phyloP scores from a whole-genome alignment of 2,797 vertebrate species.

The Mormyrops boulengeri region DNA sequence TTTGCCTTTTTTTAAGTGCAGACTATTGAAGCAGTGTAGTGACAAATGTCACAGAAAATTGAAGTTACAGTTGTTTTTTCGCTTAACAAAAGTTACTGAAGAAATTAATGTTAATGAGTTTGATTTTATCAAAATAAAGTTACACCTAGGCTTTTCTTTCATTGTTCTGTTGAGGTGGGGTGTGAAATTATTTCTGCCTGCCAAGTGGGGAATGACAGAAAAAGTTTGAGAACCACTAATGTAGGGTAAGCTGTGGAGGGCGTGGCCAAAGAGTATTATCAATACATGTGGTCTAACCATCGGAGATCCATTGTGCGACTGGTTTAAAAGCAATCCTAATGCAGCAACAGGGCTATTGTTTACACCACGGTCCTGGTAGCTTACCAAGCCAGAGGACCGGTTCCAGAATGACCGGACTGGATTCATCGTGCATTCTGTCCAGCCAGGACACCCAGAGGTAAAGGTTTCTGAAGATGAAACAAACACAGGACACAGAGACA shows the following conservation, averaged over 20 bases:
- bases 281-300: neutral
- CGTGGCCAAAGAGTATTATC: neutral
- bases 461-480: constrained; percentile 47
- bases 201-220: too few species aligned
- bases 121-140: too few species aligned
- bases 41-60: neutral
- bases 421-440: constrained; percentile 43
- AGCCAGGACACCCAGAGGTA: constrained; percentile 47
- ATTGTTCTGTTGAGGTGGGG: too few species aligned
- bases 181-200: too few species aligned
- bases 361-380: constrained; percentile 23
- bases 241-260: neutral
- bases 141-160: too few species aligned
- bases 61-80: neutral
- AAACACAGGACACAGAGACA: neutral
- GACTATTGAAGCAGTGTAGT: too few species aligned
- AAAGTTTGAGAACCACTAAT: too few species aligned
- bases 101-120: too few species aligned
- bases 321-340: neutral
- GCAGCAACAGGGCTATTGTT: neutral
- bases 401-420: constrained; percentile 56
- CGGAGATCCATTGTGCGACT: neutral
- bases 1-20: too few species aligned
- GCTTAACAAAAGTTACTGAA: neutral
- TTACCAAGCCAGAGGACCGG: constrained; percentile 46